Percentiles rank a stretch among this genome's conserved stretches.
phyloP scores from a whole-genome alignment of 2,797 vertebrate genomes.

The Peromyscus nudipes region DNA sequence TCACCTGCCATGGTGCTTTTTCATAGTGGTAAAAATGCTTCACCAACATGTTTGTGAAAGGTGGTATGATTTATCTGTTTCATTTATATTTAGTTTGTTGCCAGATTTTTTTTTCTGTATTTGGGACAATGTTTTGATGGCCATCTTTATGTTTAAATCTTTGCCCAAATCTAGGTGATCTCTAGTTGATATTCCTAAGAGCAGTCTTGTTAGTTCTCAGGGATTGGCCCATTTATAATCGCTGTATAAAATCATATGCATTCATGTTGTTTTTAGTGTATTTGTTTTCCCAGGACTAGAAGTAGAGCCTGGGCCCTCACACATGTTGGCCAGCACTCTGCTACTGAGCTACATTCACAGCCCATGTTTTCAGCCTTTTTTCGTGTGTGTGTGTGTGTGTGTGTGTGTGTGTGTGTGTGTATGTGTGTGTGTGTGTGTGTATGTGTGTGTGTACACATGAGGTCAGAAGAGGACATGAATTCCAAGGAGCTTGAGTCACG shows the following conservation, averaged over 20 bases:
- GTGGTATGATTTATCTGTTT: neutral
- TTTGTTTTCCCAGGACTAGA: neutral
- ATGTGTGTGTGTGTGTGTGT: too few relatives aligned
- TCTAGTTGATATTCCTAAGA: neutral
- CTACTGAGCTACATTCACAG: neutral
- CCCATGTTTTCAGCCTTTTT: neutral
- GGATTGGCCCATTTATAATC: neutral
- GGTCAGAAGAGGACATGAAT: neutral
- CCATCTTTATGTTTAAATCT: neutral
- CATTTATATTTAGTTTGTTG: neutral
- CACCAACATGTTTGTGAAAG: constrained; percentile 45
- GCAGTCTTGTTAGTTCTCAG: neutral
- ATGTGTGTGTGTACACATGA: neutral
- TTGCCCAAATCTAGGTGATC: constrained; percentile 8
- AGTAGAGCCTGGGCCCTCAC: neutral
- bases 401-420: neutral
- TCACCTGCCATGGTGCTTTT: neutral
- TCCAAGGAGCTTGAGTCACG: neutral
- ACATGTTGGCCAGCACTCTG: neutral
- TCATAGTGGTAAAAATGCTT: neutral
- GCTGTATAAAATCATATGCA: neutral
- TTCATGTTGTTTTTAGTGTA: neutral
- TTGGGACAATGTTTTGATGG: neutral
- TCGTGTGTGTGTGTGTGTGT: neutral
- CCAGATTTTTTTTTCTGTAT: neutral